phyloP scores from a whole-genome alignment of 2,113 vertebrate species.

The Elephas maximus region DNA sequence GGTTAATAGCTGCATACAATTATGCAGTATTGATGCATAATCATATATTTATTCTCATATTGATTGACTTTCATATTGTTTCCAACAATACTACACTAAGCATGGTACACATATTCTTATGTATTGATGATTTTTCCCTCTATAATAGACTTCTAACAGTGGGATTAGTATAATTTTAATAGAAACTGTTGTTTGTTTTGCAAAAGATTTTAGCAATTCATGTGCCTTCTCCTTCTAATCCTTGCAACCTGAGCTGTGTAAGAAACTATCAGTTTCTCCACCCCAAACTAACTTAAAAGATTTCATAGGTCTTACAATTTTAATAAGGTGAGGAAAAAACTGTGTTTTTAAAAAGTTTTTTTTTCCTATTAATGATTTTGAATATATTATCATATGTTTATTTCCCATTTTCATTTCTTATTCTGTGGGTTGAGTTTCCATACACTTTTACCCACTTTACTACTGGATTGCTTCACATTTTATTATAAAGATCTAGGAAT shows the following conservation, averaged over 20 bases:
- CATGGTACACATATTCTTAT: neutral
- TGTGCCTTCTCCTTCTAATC: accelerated
- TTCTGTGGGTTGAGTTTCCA: neutral
- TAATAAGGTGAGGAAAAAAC: neutral
- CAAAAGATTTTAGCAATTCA: neutral
- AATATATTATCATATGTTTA: neutral
- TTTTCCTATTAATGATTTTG: neutral
- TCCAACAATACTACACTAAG: neutral
- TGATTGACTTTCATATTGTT: neutral
- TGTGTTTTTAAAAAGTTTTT: neutral
- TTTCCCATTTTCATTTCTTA: conserved; percentile 2
- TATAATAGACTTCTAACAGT: neutral
- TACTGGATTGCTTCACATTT: neutral
- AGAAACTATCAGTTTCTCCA: neutral
- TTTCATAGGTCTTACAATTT: neutral
- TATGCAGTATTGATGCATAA: neutral
- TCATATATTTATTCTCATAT: neutral
- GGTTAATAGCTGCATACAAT: neutral
- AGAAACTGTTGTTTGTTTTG: neutral
- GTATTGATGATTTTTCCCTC: neutral
- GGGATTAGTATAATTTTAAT: neutral
- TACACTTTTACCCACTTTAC: neutral
- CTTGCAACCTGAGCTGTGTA: neutral
- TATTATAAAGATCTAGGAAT: neutral
- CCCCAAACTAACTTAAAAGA: neutral